Base-by-base conservation (phyloP, 2,888 invertebrate species). In the Candidula unifasciata region DNA sequence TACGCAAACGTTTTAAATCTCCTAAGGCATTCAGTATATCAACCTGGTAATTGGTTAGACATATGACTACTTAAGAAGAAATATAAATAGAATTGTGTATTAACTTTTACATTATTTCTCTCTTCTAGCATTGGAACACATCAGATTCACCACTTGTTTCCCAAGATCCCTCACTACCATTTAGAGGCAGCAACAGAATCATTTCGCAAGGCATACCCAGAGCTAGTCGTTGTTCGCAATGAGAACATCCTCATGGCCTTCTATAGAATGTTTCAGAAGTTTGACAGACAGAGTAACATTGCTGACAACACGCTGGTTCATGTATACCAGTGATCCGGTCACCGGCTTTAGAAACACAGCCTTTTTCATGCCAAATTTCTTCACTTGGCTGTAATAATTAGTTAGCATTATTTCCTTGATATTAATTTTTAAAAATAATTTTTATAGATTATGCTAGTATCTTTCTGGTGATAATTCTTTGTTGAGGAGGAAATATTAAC, bases 91-190 rank as follows among this genome's bases (percentile, higher is more conserved):
- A n/a, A n/a, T n/a, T n/a, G n/a, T n/a, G 44, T 6, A 44, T 44
- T 30, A 27, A 27, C 27, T 68, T n/a, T 6, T 27, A 8, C 35
- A 6, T 27, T 37, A 0, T 44, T 44, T 80, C 33, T 54, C 13
- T 52, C 73, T 57, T 52, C 76, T n/a, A 84, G 84, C 85, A 92
- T 92, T 44, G 92, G 92, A 66, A 92, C 91, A 0, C 91, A 92
- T 87, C 93, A 93, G 88, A 89, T 93, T 83, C 93, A 93, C 85
- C 93, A 93, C 87, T 89, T 93, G 83, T 93, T 92, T 86, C 87
- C 92, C 27, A 90, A 89, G 83, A 89, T 93, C 57, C 93, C 93
- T 1, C 93, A 93, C 86, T 93, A 93, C 87, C 89, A 91, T 79
- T 89, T 93, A 80, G 92, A 92, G 81, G 92, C 91, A 83, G 92